Percentiles rank a stretch among this genome's conserved stretches.
Evolutionary conservation across 2,888 invertebrate species (phyloP).

Genomic region (Cantharis flavilabris): DNA sequence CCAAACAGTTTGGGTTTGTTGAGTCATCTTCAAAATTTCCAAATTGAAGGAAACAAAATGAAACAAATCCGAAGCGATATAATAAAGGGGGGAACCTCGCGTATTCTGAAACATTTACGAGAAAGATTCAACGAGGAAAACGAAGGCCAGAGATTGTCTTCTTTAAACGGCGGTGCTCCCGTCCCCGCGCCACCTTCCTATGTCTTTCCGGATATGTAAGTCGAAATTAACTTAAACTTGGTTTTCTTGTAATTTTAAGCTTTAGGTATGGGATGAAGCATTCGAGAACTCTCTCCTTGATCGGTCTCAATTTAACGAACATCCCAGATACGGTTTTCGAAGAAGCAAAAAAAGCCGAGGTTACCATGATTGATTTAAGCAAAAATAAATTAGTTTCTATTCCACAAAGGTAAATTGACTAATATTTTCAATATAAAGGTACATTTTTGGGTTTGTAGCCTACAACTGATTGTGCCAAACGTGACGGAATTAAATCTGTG

Average conservation of each 20-base stretch:
- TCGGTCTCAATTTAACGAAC: constrained; percentile 64
- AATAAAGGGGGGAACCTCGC: constrained; percentile 79
- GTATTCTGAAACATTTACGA: constrained; percentile 77
- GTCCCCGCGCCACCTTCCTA: background rate
- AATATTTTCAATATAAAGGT: background rate
- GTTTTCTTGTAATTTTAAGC: background rate
- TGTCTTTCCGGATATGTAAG: constrained; percentile 48
- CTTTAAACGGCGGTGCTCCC: background rate
- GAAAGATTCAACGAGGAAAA: constrained; percentile 58
- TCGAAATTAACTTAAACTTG: background rate
- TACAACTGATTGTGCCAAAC: constrained; percentile 58
- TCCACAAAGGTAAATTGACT: constrained; percentile 66
- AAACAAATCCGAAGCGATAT: constrained; percentile 82
- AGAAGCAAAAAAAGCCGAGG: constrained; percentile 71
- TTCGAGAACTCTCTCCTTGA: constrained; percentile 63
- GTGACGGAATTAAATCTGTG: constrained; percentile 72
- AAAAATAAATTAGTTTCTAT: constrained; percentile 74
- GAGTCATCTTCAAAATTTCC: constrained; percentile 79
- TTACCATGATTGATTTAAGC: constrained; percentile 78
- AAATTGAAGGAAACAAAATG: constrained; percentile 85
- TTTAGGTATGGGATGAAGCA: constrained; percentile 62
- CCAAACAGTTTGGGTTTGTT: constrained; percentile 72
- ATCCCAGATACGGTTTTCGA: constrained; percentile 75
- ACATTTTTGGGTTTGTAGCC: constrained; percentile 46
- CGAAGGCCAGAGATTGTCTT: background rate